Conservation (phyloP, 2,113 vertebrate species). For the Hystrix cristata region DNA sequence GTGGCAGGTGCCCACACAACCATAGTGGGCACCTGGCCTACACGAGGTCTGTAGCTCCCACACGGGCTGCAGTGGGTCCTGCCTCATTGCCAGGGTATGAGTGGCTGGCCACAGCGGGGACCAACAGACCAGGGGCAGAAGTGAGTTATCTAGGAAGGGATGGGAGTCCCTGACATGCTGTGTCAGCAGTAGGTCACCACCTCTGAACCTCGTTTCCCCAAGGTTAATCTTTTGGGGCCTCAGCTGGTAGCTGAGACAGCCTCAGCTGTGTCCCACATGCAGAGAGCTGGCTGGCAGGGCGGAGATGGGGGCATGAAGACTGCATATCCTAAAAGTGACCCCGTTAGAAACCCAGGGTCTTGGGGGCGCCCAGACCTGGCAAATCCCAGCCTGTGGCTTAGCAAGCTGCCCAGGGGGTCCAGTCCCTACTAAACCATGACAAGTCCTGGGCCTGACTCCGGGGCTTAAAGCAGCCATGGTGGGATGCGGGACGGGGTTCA, state of each 20-base stretch:
- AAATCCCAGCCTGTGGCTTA: background rate
- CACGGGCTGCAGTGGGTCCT: background rate
- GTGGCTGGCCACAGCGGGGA: fast-evolving
- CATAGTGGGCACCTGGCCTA: background rate
- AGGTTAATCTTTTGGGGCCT: background rate
- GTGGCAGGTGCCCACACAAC: background rate
- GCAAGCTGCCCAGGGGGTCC: background rate
- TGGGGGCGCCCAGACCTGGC: background rate
- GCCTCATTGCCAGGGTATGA: background rate
- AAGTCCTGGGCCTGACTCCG: background rate
- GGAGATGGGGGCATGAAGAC: background rate
- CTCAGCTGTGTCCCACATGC: background rate
- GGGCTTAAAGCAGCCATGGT: background rate
- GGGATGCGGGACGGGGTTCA: too few species aligned
- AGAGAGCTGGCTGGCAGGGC: background rate
- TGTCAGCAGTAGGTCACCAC: background rate
- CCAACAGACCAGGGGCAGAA: background rate
- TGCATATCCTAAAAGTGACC: background rate
- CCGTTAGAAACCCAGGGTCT: background rate
- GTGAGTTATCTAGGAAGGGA: background rate
- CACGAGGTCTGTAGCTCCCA: background rate
- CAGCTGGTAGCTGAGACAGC: background rate
- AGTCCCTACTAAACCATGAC: background rate
- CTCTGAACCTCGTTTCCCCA: background rate
- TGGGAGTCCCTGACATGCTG: background rate